phyloP scores from a whole-genome alignment of 2,797 vertebrate genomes.

The Cottoperca gobio region DNA sequence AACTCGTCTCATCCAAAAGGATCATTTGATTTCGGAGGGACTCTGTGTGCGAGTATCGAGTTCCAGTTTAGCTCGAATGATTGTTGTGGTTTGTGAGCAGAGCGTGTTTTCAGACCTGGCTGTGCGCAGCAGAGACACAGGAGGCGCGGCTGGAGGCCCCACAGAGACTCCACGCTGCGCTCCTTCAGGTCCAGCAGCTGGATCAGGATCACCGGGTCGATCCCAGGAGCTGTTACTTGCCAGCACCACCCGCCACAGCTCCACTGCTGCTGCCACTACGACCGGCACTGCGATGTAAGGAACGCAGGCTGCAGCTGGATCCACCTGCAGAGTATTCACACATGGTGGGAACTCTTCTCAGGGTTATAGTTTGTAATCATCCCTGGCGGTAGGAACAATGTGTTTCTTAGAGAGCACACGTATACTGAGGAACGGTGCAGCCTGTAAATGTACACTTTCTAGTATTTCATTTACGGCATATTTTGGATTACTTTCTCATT shows the following conservation, averaged over 20 bases:
- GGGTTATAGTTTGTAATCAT: neutral
- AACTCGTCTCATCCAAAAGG: neutral
- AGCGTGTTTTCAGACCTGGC: conserved; percentile 82
- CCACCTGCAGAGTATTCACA: conserved; percentile 64
- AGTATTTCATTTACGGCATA: too few relatives aligned
- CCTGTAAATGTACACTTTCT: too few relatives aligned
- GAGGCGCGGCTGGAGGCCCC: conserved; percentile 96
- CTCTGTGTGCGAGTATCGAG: conserved; percentile 12
- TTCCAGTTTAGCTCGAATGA: conserved; percentile 12
- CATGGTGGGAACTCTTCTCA: neutral
- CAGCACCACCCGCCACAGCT: conserved; percentile 62
- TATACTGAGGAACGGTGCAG: too few relatives aligned
- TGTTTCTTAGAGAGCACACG: neutral
- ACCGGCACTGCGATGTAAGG: conserved; percentile 79
- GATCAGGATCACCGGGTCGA: conserved; percentile 96
- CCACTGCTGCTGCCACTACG: conserved; percentile 15
- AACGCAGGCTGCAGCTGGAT: conserved; percentile 78
- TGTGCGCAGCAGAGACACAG: conserved; percentile 91
- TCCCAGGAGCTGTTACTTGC: conserved; percentile 88
- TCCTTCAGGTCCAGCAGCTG: conserved; percentile 97
- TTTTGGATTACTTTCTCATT: too few relatives aligned
- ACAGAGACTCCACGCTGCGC: conserved; percentile 94
- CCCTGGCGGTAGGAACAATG: neutral
- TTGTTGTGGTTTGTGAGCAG: neutral
- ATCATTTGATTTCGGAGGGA: neutral